Evolutionary conservation across 2,113 vertebrate genomes (phyloP).

Genomic region (Bujurquina vittata): DNA sequence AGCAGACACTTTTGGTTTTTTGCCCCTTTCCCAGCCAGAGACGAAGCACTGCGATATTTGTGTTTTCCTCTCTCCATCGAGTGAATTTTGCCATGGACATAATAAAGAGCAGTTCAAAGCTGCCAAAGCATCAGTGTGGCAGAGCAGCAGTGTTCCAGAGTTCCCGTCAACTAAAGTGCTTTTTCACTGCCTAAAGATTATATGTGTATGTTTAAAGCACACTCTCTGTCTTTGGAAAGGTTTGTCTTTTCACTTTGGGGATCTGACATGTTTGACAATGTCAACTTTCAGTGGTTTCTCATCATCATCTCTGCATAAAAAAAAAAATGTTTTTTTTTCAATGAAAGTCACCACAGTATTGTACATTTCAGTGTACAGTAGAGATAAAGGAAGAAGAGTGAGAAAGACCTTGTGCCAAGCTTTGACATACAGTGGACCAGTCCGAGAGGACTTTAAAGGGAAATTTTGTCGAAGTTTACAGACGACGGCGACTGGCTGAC

Average conservation of each 20-base stretch:
- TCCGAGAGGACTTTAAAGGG: constrained; percentile 67
- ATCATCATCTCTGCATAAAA: constrained; percentile 85
- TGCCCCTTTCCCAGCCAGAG: constrained; percentile 75
- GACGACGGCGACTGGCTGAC: constrained; percentile 67
- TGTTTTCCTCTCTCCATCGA: constrained; percentile 88
- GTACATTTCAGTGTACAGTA: constrained; percentile 61
- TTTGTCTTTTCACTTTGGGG: constrained; percentile 84
- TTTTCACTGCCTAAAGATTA: constrained; percentile 97
- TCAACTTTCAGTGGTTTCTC: constrained; percentile 89
- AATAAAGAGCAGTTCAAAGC: constrained; percentile 86
- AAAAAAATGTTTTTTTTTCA: constrained; percentile 57
- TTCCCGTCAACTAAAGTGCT: constrained; percentile 91
- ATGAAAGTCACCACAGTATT: constrained; percentile 27
- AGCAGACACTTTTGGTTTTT: constrained; percentile 68
- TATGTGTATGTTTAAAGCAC: constrained; percentile 64
- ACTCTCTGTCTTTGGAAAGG: constrained; percentile 76
- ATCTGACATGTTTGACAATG: constrained; percentile 87
- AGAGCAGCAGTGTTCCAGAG: constrained; percentile 83
- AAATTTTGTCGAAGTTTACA: constrained; percentile 72
- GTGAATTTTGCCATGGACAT: constrained; percentile 86
- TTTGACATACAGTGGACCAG: constrained; percentile 72
- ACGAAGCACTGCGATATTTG: constrained; percentile 85
- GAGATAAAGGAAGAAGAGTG: constrained; percentile 53
- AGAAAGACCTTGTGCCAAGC: constrained; percentile 81
- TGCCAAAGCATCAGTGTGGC: constrained; percentile 76